A percentile compares a stretch with the other conserved stretches of the same genome.
Evolutionary conservation across 2,888 invertebrate genomes (phyloP).

Genomic region (Panopea generosa): DNA sequence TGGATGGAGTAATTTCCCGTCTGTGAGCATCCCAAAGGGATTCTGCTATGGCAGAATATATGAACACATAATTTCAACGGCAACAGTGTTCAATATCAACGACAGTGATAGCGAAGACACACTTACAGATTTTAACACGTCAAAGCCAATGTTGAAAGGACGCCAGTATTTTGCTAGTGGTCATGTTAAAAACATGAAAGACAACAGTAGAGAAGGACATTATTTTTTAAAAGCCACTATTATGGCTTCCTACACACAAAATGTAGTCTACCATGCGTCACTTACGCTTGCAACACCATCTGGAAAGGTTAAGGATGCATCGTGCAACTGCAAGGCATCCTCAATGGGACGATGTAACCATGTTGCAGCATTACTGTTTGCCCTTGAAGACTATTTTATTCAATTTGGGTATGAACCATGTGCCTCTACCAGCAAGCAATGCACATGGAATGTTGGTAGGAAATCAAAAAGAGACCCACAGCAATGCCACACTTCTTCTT

Average conservation of each 20-base stretch:
- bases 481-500: no score
- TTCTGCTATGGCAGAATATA: conserved; percentile 31
- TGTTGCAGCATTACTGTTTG: conserved; percentile 27
- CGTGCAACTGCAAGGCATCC: conserved; percentile 41
- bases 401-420: no score
- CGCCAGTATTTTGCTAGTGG: conserved; percentile 29
- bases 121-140: conserved; percentile 15
- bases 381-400: background rate
- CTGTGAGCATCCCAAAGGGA: conserved; percentile 3
- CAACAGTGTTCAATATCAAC: background rate
- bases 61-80: conserved; percentile 25
- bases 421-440: no score
- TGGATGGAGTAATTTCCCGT: conserved; percentile 8
- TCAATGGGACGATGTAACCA: conserved; percentile 38
- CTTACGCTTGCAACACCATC: background rate
- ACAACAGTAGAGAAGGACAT: conserved; percentile 11
- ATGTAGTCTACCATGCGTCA: conserved; percentile 18
- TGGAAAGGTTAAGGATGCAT: conserved; percentile 8
- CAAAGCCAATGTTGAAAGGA: conserved; percentile 30
- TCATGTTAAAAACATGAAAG: conserved; percentile 25
- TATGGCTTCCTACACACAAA: conserved; percentile 14
- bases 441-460: no score
- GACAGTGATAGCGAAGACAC: background rate
- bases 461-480: no score
- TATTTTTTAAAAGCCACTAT: conserved; percentile 27